A percentile compares a stretch with the other conserved stretches of the same genome.
phyloP scores from a whole-genome alignment of 2,113 vertebrate genomes.

The Anoura caudifer region DNA sequence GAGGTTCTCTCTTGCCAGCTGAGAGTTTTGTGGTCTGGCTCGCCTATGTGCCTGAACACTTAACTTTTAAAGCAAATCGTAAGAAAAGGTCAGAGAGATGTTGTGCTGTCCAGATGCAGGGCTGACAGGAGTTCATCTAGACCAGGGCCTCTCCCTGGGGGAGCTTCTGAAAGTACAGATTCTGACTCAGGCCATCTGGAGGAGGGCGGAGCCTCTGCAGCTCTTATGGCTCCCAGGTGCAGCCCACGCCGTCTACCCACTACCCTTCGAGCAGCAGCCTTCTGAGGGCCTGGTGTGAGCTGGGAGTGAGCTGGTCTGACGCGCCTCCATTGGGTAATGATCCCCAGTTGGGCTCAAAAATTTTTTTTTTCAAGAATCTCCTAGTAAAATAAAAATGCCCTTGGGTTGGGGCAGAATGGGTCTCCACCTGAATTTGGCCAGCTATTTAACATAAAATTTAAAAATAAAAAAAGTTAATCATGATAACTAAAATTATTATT shows the following conservation, averaged over 20 bases:
- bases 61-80: conserved; percentile 41
- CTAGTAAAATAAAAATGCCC: not conserved
- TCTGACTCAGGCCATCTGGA: not conserved
- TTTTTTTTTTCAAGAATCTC: not conserved
- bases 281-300: not conserved
- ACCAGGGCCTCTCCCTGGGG: not conserved
- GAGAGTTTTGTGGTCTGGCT: conserved; percentile 66
- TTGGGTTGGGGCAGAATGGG: not conserved
- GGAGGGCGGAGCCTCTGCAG: not conserved
- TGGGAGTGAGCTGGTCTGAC: not conserved
- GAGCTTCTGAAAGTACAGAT: not conserved
- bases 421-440: not conserved
- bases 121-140: not conserved
- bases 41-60: not conserved
- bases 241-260: fast-evolving
- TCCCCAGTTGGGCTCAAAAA: not conserved
- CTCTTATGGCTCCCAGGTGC: not conserved
- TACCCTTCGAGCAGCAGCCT: not conserved
- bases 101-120: not conserved
- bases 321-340: not conserved
- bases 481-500: not conserved
- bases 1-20: conserved; percentile 59
- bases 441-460: not conserved
- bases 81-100: conserved; percentile 24
- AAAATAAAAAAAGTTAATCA: no score